phyloP scores from a whole-genome alignment of 1,140 invertebrate species.

The Drosophila truncata region DNA sequence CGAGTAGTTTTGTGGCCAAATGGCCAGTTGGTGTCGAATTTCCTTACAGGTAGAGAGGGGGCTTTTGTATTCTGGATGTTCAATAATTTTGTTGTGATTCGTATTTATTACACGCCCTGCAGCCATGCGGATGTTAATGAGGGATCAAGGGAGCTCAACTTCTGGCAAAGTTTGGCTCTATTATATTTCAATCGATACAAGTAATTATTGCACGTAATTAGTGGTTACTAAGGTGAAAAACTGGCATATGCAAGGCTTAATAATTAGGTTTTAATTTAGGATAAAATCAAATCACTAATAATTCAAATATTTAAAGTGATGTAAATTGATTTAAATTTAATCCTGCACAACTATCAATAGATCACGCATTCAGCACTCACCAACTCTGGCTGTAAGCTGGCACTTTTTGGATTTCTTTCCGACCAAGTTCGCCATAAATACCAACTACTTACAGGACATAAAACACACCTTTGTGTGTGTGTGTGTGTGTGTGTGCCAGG shows the following conservation, averaged over 20 bases:
- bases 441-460: constrained; percentile 73
- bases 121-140: constrained; percentile 6
- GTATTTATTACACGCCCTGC: constrained; percentile 25
- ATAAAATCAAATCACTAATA: not conserved
- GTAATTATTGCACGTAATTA: not conserved
- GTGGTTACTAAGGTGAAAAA: not conserved
- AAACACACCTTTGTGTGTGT: constrained; percentile 51
- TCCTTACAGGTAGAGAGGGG: constrained; percentile 6
- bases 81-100: constrained; percentile 24
- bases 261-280: not conserved
- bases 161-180: not conserved
- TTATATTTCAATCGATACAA: not conserved
- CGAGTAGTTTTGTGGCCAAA: constrained; percentile 66
- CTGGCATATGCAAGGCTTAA: not conserved
- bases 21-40: constrained; percentile 30
- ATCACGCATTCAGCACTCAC: constrained; percentile 9
- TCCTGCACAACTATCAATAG: not conserved
- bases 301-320: not conserved
- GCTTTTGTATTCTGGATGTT: not conserved
- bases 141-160: not conserved
- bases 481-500: constrained; percentile 36
- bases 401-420: constrained; percentile 29
- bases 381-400: constrained; percentile 8
- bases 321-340: not conserved
- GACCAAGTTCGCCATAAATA: constrained; percentile 65